Evolutionary conservation across 2,888 invertebrate genomes (phyloP), one percentile per base, ranked within the genome.

Genomic region (Ferrisia virgata): DNA sequence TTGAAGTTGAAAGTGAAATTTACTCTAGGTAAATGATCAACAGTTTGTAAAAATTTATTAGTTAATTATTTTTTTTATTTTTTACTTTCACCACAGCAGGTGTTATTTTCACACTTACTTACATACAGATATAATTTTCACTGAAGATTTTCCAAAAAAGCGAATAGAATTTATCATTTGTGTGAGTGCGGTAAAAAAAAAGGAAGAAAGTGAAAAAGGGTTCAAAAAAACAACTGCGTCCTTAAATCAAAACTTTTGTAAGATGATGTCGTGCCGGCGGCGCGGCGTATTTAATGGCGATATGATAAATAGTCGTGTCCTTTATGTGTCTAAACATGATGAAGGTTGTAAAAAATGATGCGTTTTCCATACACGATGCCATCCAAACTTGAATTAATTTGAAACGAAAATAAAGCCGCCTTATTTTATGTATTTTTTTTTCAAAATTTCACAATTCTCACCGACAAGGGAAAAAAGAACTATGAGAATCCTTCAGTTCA

Each of bases 261-360:
- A 72, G 72, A 72, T 33, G 72, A 72, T 72, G 72, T 72, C 72
- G 72, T 72, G 72, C 6, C 33, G 33, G n/a, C n/a, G n/a, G n/a
- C n/a, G n/a, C n/a, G n/a, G 72, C 72, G 72, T 72, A 72, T 72
- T 72, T 72, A 72, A 72, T 72, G 72, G 72, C 72, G 72, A 72
- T 72, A 72, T 72, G 72, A 72, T 72, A 72, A 72, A 72, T 72
- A 72, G 72, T 33, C 31, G 72, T 72, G 72, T 33, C 72, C 72
- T 72, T 72, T 72, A 72, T 72, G 18, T 33, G 72, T 72, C 72
- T 72, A 33, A 33, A 72, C 33, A 72, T 72, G 72, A 72, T 72
- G 72, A 72, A 72, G 72, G 72, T 72, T 72, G 72, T 72, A 72
- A 72, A 72, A 72, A 72, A 72, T 72, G 72, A 72, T 72, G 72